These are phyloP conservation scores for Chaetodon trifascialis DNA, from an alignment of 2,113 vertebrate genomes.

Conservation along the genomic window DNA sequence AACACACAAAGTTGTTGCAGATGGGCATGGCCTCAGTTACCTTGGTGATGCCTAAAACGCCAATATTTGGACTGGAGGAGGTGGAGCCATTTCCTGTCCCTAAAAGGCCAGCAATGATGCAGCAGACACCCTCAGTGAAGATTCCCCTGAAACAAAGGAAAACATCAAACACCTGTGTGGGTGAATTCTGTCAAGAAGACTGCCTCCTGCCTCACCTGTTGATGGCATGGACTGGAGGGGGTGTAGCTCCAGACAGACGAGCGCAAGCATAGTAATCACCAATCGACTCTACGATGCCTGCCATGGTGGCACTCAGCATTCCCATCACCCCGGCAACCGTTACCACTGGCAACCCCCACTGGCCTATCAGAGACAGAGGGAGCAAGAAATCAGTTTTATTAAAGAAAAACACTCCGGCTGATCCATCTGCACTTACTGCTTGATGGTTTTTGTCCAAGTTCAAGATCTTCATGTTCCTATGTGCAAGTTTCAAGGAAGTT, in stretches of 20 bases:
- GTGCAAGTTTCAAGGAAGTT: too few species aligned
- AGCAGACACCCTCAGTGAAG: constrained; percentile 95
- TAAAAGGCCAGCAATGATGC: constrained; percentile 93
- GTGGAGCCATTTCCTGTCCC: constrained; percentile 98
- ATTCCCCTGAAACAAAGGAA: constrained; percentile 88
- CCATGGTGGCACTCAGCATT: constrained; percentile 95
- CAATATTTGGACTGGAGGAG: constrained; percentile 98
- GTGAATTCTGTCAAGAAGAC: background rate
- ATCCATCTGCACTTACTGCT: background rate
- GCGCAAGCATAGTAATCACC: constrained; percentile 98
- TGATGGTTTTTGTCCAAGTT: background rate
- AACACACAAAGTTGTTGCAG: background rate
- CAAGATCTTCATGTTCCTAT: background rate
- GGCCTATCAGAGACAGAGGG: constrained; percentile 82
- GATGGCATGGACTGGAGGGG: constrained; percentile 95
- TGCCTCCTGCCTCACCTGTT: constrained; percentile 87
- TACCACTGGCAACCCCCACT: constrained; percentile 95
- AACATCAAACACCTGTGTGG: background rate
- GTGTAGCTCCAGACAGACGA: constrained; percentile 91
- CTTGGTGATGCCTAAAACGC: constrained; percentile 98
- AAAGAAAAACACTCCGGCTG: background rate
- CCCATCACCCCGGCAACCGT: constrained; percentile 93
- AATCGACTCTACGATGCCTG: constrained; percentile 96
- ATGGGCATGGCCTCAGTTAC: constrained; percentile 72
- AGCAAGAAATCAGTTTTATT: background rate